phyloP scores from a whole-genome alignment of 2,888 invertebrate species.

The Apantesis nais region DNA sequence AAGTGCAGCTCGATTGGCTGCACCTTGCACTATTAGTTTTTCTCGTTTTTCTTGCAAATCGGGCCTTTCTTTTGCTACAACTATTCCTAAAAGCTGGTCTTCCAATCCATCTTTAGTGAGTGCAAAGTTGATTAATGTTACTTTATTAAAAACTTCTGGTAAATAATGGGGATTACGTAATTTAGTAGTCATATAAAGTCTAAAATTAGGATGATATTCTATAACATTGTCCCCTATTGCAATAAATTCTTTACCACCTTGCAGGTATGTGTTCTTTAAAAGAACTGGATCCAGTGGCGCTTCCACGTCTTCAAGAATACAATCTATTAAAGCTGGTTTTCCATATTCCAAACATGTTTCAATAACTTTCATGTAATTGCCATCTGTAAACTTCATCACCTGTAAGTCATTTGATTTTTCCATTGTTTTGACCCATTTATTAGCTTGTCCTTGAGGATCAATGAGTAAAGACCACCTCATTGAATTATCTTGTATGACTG shows the following conservation, averaged over 20 bases:
- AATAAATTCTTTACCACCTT: conserved; percentile 91
- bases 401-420: conserved; percentile 90
- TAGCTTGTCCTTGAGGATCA: conserved; percentile 94
- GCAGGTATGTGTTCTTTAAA: conserved; percentile 90
- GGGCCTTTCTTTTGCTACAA: conserved; percentile 93
- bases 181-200: conserved; percentile 93
- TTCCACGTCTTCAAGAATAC: conserved; percentile 91
- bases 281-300: conserved; percentile 92
- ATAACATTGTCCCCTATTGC: conserved; percentile 92
- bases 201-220: conserved; percentile 90
- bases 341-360: conserved; percentile 92
- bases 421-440: conserved; percentile 94
- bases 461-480: conserved; percentile 92
- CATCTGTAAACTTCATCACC: conserved; percentile 90
- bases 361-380: conserved; percentile 90
- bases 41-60: conserved; percentile 93
- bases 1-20: conserved; percentile 91
- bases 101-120: conserved; percentile 93
- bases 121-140: conserved; percentile 93
- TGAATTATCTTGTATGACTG: conserved; percentile 92
- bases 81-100: conserved; percentile 93
- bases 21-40: conserved; percentile 91
- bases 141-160: conserved; percentile 93
- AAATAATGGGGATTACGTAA: conserved; percentile 94
- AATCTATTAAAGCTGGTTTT: conserved; percentile 91